Percentiles rank a stretch among this genome's conserved stretches.
Evolutionary conservation across 2,113 vertebrate species (phyloP).

Genomic region (Daubentonia madagascariensis): DNA sequence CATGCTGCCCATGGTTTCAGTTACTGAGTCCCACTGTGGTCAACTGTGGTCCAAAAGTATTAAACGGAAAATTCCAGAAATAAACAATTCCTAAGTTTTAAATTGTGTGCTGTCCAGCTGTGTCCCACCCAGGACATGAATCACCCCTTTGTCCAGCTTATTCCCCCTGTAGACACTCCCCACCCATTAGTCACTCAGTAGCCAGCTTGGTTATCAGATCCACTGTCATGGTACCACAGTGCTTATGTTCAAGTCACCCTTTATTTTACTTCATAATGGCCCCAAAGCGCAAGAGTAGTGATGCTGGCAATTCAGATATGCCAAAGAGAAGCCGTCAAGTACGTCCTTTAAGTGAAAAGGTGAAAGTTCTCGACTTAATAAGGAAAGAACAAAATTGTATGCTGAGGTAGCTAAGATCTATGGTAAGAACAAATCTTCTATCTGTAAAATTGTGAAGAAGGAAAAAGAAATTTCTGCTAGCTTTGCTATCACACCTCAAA

Average conservation of each 20-base stretch:
- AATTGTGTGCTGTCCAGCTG: background rate
- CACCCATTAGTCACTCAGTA: background rate
- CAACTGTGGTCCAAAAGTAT: background rate
- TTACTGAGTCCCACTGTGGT: background rate
- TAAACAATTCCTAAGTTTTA: background rate
- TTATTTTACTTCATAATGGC: background rate
- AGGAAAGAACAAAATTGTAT: background rate
- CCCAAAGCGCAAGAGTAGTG: background rate
- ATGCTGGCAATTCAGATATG: background rate
- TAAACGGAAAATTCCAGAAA: background rate
- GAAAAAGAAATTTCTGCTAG: background rate
- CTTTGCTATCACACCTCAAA: background rate
- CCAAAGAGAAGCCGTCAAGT: background rate
- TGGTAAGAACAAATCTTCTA: background rate
- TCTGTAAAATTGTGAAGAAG: background rate
- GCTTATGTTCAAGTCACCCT: background rate
- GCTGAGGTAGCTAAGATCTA: background rate
- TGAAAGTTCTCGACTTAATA: background rate
- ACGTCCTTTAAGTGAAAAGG: background rate
- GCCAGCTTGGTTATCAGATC: background rate
- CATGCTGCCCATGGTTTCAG: background rate
- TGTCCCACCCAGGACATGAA: background rate
- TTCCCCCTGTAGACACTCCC: background rate
- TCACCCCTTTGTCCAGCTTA: background rate
- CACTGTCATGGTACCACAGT: background rate